Evolutionary conservation across 2,888 invertebrate species (phyloP), one percentile per base, ranked within the genome.

Genomic region (Nasonovia ribisnigri): DNA sequence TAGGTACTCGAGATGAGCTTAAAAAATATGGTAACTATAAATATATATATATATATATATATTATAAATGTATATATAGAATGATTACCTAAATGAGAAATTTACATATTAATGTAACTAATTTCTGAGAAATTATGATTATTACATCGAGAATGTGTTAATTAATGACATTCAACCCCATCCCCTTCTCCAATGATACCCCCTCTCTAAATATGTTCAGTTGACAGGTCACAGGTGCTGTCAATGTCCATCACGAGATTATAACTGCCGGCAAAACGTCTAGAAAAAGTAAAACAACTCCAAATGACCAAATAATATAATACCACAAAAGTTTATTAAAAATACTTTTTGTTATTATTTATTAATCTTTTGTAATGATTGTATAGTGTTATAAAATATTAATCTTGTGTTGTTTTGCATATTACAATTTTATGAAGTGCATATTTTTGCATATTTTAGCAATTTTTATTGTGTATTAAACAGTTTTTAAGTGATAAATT

Each of bases 61-160:
- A n/a, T n/a, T n/a, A n/a, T n/a, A n/a, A n/a, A n/a, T n/a, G n/a
- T n/a, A n/a, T 51, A 67, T 67, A 13, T 67, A 67, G n/a, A 67
- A 67, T 67, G n/a, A 67, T n/a, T n/a, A n/a, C n/a, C n/a, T 67
- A 67, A n/a, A 67, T 11, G n/a, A 67, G n/a, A 67, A n/a, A 67
- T 67, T 67, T 67, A 67, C 67, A 67, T 67, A 67, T n/a, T 67
- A 67, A 67, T 67, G 67, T 67, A 67, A 67, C 67, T n/a, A 5
- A 67, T 67, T 67, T 67, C n/a, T 16, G 67, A 67, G 67, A 67
- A 67, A 67, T 67, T 67, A 67, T n/a, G 11, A 67, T 67, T n/a
- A 67, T 67, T 67, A n/a, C n/a, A 5, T 13, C 67, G 4, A 67
- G n/a, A n/a, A 67, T n/a, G n/a, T 67, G n/a, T 67, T n/a, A n/a